Base-by-base conservation (phyloP, 2,113 vertebrate species). In the Hucho hucho region DNA sequence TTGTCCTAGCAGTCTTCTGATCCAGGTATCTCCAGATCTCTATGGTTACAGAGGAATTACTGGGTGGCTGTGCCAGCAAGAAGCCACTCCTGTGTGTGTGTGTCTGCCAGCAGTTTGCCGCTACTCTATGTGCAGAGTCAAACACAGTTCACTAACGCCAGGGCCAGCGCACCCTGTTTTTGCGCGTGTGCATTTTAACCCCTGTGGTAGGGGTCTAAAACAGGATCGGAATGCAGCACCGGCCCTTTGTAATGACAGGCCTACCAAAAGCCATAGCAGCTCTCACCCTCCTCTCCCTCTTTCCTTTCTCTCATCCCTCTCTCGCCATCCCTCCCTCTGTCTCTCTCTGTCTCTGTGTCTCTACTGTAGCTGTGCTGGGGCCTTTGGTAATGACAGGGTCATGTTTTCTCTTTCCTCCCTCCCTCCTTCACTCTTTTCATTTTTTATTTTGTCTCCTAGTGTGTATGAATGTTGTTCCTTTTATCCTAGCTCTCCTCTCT, bases 231-330 rank as follows among this genome's bases (percentile, higher is more conserved):
- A 93, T 93, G 89, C 79, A 74, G 88, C 86, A 87, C 87, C 63
- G 83, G 84, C 83, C 88, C 83, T 92, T 90, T 88, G 90, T 91
- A 94, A 94, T 93, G 89, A 93, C 87, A 93, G 92, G 88, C 89
- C 84, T 83, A 73, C 82, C 71, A 89, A 92, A 93, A 93, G 88
- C 91, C 91, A 92, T 82, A 88, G 87, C 88, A 92, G 87, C 88
- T 92, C 89, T 82, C 82, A 69, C 18, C 63, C 84, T 88, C 86
- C 79, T 75, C 83, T 85, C 76, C 58, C 18, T 79, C 79, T 72
- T 74, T 78, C 65, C 75, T 32, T n/a, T 20, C 32, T 20, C 26
- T 22, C 70, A 46, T 26, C n/a, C 32, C 64, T 4, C 4, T 6
- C 12, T 56, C 58, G 58, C 65, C 72, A 16, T 71, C 16, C 5